phyloP scores from a whole-genome alignment of 2,113 vertebrate genomes.

The Physeter macrocephalus region DNA sequence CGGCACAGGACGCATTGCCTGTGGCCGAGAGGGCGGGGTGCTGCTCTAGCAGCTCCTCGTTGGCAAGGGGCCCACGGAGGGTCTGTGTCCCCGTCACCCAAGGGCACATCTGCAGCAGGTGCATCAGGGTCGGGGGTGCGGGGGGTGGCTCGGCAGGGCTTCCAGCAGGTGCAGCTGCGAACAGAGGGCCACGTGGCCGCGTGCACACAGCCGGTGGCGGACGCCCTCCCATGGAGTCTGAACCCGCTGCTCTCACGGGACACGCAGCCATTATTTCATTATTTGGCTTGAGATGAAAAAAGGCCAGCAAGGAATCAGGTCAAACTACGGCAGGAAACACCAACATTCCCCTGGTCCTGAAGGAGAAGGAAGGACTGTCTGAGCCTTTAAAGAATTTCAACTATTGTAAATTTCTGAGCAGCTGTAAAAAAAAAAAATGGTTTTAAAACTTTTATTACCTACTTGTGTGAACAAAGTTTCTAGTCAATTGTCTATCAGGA shows the following conservation, averaged over 20 bases:
- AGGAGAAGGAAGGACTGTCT: background rate
- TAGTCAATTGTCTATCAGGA: background rate
- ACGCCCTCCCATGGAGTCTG: background rate
- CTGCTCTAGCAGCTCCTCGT: background rate
- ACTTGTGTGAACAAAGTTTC: background rate
- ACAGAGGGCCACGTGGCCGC: background rate
- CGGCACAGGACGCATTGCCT: too few species aligned
- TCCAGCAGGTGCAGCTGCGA: background rate
- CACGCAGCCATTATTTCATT: background rate
- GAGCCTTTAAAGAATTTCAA: conserved; percentile 32
- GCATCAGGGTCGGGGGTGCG: too few species aligned
- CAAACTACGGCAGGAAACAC: background rate
- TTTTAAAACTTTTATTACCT: conserved; percentile 48
- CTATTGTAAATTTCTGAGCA: conserved; percentile 40
- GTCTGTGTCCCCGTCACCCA: background rate
- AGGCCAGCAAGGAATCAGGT: background rate
- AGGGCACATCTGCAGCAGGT: background rate
- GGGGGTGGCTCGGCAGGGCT: rapidly evolving
- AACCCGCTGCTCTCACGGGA: background rate
- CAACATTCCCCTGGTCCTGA: background rate
- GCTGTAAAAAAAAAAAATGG: conserved; percentile 20
- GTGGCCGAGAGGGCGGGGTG: background rate
- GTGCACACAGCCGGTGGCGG: too few species aligned
- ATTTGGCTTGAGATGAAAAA: background rate
- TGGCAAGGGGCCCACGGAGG: background rate